Percentiles rank a stretch among this genome's conserved stretches.
phyloP scores from a whole-genome alignment of 2,888 invertebrate genomes.

The Tipula lateralis region DNA sequence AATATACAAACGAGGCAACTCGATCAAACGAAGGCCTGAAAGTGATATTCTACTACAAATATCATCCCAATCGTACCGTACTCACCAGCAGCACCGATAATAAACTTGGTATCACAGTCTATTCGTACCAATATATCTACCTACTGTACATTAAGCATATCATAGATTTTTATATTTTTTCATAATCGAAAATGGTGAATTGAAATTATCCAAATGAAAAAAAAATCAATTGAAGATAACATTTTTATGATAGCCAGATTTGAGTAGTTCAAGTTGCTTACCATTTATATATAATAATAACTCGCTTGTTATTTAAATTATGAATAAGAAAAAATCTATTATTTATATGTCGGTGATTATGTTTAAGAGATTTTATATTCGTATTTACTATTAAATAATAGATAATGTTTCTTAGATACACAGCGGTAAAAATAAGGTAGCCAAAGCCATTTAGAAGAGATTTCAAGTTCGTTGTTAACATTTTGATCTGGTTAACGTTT shows the following conservation, averaged over 20 bases:
- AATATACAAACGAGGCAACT: no score
- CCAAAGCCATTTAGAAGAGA: neutral
- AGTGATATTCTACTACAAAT: no score
- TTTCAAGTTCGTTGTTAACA: neutral
- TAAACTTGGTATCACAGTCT: no score
- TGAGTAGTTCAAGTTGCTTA: neutral
- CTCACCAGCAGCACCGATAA: no score
- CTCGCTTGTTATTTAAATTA: conserved; percentile 11
- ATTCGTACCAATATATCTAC: neutral
- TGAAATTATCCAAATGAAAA: conserved; percentile 11
- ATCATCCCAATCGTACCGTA: no score
- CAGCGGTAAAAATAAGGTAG: neutral
- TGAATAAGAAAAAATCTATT: neutral
- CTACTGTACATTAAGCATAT: neutral
- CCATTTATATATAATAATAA: conserved; percentile 2
- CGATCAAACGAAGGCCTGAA: no score
- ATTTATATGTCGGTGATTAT: conserved; percentile 1
- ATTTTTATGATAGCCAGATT: conserved; percentile 13
- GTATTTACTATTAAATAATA: neutral
- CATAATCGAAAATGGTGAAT: neutral
- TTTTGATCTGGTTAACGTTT: neutral
- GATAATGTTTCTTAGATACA: neutral
- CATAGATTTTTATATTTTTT: neutral
- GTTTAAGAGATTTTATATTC: neutral
- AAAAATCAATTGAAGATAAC: conserved; percentile 6